A percentile compares a stretch with the other conserved stretches of the same genome.
Evolutionary conservation across 2,113 vertebrate species (phyloP).

Genomic region (Ia io): DNA sequence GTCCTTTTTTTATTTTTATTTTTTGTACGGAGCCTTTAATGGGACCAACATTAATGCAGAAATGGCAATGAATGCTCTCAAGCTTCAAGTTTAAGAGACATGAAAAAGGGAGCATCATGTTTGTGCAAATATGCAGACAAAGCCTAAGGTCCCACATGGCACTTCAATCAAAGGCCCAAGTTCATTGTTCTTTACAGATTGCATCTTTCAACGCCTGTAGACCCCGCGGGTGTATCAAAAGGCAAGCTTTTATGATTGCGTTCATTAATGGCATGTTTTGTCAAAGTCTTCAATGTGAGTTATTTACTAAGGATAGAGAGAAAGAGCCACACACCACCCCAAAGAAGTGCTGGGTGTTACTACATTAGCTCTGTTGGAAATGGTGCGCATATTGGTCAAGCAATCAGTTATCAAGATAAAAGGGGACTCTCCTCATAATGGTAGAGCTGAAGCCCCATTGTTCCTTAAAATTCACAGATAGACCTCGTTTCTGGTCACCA

Average conservation of each 20-base stretch:
- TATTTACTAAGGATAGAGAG: slow-evolving; percentile 86
- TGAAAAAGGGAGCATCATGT: slow-evolving; percentile 92
- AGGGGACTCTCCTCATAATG: slow-evolving; percentile 86
- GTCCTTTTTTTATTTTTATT: slow-evolving; percentile 85
- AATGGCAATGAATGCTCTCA: slow-evolving; percentile 84
- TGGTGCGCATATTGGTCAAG: slow-evolving; percentile 85
- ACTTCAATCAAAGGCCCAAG: slow-evolving; percentile 91
- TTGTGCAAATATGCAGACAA: slow-evolving; percentile 87
- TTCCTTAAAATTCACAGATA: slow-evolving; percentile 90
- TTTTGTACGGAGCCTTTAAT: slow-evolving; percentile 82
- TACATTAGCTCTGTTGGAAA: slow-evolving; percentile 86
- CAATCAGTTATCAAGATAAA: slow-evolving; percentile 89
- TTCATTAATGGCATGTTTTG: slow-evolving; percentile 95
- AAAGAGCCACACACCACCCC: slow-evolving; percentile 86
- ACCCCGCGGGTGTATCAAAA: slow-evolving; percentile 92
- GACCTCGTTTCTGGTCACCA: slow-evolving; percentile 90
- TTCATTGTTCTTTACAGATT: slow-evolving; percentile 87
- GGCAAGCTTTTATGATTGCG: slow-evolving; percentile 91
- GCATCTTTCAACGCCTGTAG: slow-evolving; percentile 87
- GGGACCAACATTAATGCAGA: slow-evolving; percentile 85
- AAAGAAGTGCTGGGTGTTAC: slow-evolving; percentile 87
- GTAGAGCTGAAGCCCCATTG: slow-evolving; percentile 78
- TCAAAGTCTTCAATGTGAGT: slow-evolving; percentile 86
- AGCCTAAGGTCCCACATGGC: slow-evolving; percentile 87
- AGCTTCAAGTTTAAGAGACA: slow-evolving; percentile 84